Evolutionary conservation across 2,888 invertebrate species (phyloP), one percentile per base, ranked within the genome.

Genomic region (Alcis repandata): DNA sequence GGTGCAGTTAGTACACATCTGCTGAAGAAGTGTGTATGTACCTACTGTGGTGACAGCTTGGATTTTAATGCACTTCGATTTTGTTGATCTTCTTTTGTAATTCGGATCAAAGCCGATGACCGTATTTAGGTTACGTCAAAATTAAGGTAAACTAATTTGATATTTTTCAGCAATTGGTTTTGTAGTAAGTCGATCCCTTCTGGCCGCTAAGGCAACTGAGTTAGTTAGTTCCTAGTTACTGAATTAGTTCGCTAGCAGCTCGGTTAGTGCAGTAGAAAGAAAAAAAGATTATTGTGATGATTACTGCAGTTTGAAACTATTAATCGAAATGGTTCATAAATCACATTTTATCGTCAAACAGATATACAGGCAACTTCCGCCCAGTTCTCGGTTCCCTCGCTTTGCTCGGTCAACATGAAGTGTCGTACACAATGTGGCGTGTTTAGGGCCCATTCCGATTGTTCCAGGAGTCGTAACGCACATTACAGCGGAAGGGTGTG

Each of bases 391-490:
- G 6, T 6, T 27, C 27, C 6, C 3, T 4, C 3, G 6, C 27
- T 27, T 27, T 9, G 36, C 36, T 36, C 11, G 36, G 36, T 36
- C 36, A 36, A 7, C 11, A 36, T 27, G 3, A 27, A 4, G 11
- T 36, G 36, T 40, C 32, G 27, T 20, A 54, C 59, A 70, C 70
- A 62, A 58, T 70, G 72, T 62, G 64, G 67, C 63, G 69, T 69
- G 68, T 57, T 63, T 69, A 70, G 49, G 56, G 33, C 32, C 53
- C 67, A 63, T 68, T 64, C 41, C 54, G 68, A 68, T 74, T 60
- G 58, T 73, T 81, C 78, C 73, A 51, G 54, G 82, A 84, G 87
- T 71, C 67, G 73, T 75, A 75, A 69, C 68, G 63, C 63, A 68
- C 58, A 72, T 68, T 66, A 70, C 69, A 72, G 73, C 74, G 73